These are phyloP conservation scores for Fukomys damarensis DNA, from an alignment of 2,113 vertebrate genomes.

Conservation along the genomic window DNA sequence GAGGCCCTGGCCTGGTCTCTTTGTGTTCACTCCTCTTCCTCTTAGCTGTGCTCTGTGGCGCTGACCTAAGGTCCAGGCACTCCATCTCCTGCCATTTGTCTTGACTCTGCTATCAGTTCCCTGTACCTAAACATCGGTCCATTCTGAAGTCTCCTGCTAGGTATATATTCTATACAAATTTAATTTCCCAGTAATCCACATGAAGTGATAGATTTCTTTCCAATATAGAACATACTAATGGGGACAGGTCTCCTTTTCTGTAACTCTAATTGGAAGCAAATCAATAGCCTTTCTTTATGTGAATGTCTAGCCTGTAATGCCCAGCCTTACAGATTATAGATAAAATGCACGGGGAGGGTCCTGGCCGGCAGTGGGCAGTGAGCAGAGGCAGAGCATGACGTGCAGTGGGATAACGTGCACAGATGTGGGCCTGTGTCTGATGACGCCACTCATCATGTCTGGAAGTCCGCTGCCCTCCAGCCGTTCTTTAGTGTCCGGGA, in stretches of 20 bases:
- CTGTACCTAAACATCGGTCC: background rate
- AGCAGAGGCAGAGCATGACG: background rate
- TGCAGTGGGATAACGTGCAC: background rate
- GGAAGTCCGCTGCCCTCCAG: too few relatives aligned
- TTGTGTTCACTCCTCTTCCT: background rate
- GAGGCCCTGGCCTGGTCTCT: background rate
- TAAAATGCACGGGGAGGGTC: background rate
- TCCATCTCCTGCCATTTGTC: background rate
- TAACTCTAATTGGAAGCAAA: background rate
- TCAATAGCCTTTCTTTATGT: background rate
- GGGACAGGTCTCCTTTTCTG: background rate
- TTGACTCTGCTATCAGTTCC: background rate
- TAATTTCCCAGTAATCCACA: constrained; percentile 1
- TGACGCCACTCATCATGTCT: background rate
- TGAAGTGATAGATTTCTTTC: constrained; percentile 49
- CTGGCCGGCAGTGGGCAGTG: background rate
- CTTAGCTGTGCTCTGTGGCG: background rate
- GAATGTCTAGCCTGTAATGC: background rate
- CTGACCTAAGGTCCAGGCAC: background rate
- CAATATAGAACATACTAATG: background rate
- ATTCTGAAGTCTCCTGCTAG: background rate
- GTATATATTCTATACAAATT: background rate
- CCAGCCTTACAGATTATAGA: background rate
- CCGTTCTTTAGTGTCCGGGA: constrained; percentile 20
- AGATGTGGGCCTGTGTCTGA: background rate